Base-by-base conservation (phyloP, 92 coral and sea anemone species). In the Palythoa grandis region DNA sequence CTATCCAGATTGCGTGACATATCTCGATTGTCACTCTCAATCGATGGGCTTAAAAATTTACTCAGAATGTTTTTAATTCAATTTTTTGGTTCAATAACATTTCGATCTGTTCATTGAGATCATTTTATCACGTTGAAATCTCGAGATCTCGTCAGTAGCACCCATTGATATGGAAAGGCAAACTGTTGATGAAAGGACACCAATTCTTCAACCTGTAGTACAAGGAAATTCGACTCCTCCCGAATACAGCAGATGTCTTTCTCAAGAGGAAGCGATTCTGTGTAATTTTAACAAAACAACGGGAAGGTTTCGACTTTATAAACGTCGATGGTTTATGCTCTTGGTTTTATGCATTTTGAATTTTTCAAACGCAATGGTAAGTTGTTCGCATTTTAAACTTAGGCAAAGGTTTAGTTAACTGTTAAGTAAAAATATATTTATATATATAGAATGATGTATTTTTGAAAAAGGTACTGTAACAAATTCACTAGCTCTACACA, bases 341-440 rank as follows among this genome's bases (percentile, higher is more conserved):
- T 50, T 84, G 15, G 98, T 94, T 15, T 88, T 96, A 24, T 92
- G 93, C 65, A 63, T 96, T 38, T 83, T 96, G 25, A 94, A 91
- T 87, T 86, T 94, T 53, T 91, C 95, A 29, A 96, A 96, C 75
- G 98, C 96, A 37, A 89, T 96, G 96, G 98, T 95, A 85, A 91
- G 95, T 88, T 35, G 8, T 10, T 9, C 50, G 6, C 50, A 43
- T 43, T 43, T 43, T 43, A 43, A 8, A 43, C 0, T 43, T 5
- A 43, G 50, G 50, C 9, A 43, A 8, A 0, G 50, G n/a, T n/a
- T n/a, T n/a, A n/a, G n/a, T n/a, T n/a, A n/a, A n/a, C n/a, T n/a
- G 6, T 43, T 4, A 43, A 43, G 6, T 8, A 43, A 43, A 8
- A 43, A 43, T 8, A 4, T 5, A 43, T 43, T 5, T 43, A 43